A percentile compares a stretch with the other conserved stretches of the same genome.
These are phyloP conservation scores for Branchipolynoe longqiensis DNA, from an alignment of 2,888 invertebrate genomes.

Conservation along the genomic window DNA sequence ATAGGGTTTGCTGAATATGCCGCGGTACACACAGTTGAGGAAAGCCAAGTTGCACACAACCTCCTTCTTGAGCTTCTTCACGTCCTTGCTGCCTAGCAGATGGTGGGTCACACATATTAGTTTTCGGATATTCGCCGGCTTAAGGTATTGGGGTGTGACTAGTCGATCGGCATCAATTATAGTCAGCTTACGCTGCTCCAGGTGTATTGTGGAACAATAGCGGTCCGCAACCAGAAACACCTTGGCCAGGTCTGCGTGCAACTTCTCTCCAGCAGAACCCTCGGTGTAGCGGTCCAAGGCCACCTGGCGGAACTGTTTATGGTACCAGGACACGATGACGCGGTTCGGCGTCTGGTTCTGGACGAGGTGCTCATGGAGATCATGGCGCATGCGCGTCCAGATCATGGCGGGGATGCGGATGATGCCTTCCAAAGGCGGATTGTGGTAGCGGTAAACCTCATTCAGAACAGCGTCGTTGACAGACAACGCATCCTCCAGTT, in stretches of 20 bases:
- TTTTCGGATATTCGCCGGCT: conserved; percentile 71
- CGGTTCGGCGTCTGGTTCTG: conserved; percentile 74
- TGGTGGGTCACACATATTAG: conserved; percentile 74
- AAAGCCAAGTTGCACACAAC: conserved; percentile 74
- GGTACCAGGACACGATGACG: conserved; percentile 76
- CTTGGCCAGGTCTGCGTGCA: conserved; percentile 37
- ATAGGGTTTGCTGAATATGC: background rate
- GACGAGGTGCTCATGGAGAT: conserved; percentile 76
- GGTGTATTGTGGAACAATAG: conserved; percentile 72
- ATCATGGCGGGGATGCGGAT: conserved; percentile 76
- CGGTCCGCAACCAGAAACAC: conserved; percentile 63
- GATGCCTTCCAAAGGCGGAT: conserved; percentile 76
- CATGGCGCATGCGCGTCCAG: conserved; percentile 75
- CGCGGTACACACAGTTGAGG: conserved; percentile 67
- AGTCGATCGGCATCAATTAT: conserved; percentile 76
- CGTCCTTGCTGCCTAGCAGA: conserved; percentile 66
- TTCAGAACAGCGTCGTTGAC: conserved; percentile 73
- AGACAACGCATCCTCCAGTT: conserved; percentile 79
- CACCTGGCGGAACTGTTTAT: conserved; percentile 76
- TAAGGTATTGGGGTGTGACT: conserved; percentile 70
- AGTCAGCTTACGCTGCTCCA: conserved; percentile 71
- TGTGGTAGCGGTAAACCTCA: conserved; percentile 76
- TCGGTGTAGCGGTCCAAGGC: conserved; percentile 71
- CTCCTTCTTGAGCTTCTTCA: conserved; percentile 67
- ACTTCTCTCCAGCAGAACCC: conserved; percentile 56